Evolutionary conservation across 2,113 vertebrate genomes (phyloP).

Genomic region (Nothobranchius furzeri): DNA sequence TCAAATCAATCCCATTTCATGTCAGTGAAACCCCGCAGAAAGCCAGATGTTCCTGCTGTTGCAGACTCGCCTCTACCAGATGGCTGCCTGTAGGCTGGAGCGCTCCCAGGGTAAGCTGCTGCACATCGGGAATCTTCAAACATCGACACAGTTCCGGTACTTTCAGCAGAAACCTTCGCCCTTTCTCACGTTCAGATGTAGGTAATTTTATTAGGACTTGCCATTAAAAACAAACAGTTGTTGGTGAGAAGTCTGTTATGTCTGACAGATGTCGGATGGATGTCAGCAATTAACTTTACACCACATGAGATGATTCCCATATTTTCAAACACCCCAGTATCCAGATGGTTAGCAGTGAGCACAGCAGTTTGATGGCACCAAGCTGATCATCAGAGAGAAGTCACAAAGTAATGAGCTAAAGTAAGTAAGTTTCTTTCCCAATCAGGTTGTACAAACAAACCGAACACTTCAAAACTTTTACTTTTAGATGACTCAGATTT

Average conservation of each 20-base stretch:
- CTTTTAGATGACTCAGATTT: not conserved
- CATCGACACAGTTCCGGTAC: not conserved
- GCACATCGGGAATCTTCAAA: conserved; percentile 30
- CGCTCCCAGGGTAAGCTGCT: conserved; percentile 33
- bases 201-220: not conserved
- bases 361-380: conserved; percentile 1
- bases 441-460: not conserved
- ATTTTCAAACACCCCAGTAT: conserved; percentile 13
- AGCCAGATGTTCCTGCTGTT: conserved; percentile 66
- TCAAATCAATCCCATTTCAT: conserved; percentile 49
- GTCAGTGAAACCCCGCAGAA: conserved; percentile 37
- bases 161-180: not conserved
- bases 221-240: not conserved
- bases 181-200: not conserved
- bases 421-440: not conserved
- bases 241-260: conserved; percentile 11
- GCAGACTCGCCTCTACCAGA: conserved; percentile 62
- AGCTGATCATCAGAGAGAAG: conserved; percentile 10
- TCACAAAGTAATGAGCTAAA: conserved; percentile 10
- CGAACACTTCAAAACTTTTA: not conserved
- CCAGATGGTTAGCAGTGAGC: conserved; percentile 36
- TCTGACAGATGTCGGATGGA: not conserved
- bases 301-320: conserved; percentile 18
- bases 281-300: conserved; percentile 13
- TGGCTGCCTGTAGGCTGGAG: conserved; percentile 57